These are phyloP conservation scores for Zaprionus inermis DNA, from an alignment of 1,140 invertebrate genomes.

Conservation along the genomic window DNA sequence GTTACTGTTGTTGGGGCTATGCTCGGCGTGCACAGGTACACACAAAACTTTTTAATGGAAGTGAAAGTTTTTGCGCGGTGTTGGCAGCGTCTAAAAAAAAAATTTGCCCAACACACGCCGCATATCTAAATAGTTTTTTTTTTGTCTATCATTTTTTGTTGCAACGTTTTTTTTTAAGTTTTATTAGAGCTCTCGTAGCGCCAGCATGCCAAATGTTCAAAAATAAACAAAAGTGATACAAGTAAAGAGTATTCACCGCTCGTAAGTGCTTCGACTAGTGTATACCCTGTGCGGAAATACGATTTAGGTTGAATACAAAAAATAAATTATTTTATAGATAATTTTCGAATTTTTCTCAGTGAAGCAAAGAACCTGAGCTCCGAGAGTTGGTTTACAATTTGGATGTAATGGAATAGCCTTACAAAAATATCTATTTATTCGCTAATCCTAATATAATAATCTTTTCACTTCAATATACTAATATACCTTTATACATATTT, in stretches of 20 bases:
- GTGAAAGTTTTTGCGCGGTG: slow-evolving; percentile 74
- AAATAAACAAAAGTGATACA: slow-evolving; percentile 51
- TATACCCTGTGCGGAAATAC: slow-evolving; percentile 4
- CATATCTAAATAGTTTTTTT: slow-evolving; percentile 47
- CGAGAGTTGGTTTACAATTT: no score
- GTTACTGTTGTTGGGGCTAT: slow-evolving; percentile 26
- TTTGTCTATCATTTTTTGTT: slow-evolving; percentile 15
- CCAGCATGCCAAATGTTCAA: slow-evolving; percentile 61
- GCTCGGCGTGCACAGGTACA: slow-evolving; percentile 39
- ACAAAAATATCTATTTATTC: no score
- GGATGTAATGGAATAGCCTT: no score
- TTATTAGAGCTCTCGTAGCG: slow-evolving; percentile 59
- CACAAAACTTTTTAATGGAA: slow-evolving; percentile 77
- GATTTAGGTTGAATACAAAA: no score
- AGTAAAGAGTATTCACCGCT: background rate
- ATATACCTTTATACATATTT: background rate
- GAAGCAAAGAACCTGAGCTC: no score
- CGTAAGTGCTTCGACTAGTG: background rate
- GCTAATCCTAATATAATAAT: no score
- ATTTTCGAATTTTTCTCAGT: no score
- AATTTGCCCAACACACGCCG: slow-evolving; percentile 57
- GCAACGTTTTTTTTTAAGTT: slow-evolving; percentile 20
- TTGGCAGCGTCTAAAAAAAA: slow-evolving; percentile 57
- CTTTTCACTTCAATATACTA: background rate
- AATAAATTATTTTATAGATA: no score